phyloP scores from a whole-genome alignment of 2,888 invertebrate species.

The Mythimna loreyi region DNA sequence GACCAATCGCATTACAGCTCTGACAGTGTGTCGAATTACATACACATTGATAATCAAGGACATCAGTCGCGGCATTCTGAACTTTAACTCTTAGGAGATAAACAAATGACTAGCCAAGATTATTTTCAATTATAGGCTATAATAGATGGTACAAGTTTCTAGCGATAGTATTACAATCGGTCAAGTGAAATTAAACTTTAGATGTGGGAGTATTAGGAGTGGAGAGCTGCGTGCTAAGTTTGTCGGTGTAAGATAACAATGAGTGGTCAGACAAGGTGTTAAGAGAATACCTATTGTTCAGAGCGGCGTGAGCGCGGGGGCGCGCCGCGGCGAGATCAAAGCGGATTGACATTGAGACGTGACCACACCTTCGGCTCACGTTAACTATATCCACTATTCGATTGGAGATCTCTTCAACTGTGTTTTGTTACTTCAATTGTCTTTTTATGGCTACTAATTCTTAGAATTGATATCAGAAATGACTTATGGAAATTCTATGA shows the following conservation, averaged over 20 bases:
- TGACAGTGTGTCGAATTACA: constrained; percentile 69
- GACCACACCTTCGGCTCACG: constrained; percentile 73
- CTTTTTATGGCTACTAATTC: constrained; percentile 35
- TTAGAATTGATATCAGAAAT: constrained; percentile 31
- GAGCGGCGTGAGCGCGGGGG: constrained; percentile 64
- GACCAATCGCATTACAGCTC: constrained; percentile 73
- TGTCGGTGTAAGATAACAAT: constrained; percentile 69
- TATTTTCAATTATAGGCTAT: constrained; percentile 59
- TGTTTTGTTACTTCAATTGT: constrained; percentile 49
- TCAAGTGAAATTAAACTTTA: constrained; percentile 57
- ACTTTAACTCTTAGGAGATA: constrained; percentile 55
- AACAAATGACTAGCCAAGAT: constrained; percentile 55
- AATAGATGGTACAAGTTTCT: constrained; percentile 46
- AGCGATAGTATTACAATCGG: constrained; percentile 45
- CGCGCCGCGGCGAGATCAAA: constrained; percentile 77
- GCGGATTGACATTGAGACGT: constrained; percentile 76
- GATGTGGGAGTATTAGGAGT: constrained; percentile 21
- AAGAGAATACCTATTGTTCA: constrained; percentile 79
- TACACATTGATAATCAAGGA: constrained; percentile 67
- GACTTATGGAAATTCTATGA: constrained; percentile 8
- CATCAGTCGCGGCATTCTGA: constrained; percentile 48
- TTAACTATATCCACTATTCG: constrained; percentile 58
- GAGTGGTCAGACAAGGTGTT: constrained; percentile 76
- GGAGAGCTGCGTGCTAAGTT: constrained; percentile 39
- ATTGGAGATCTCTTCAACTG: constrained; percentile 44